A percentile compares a stretch with the other conserved stretches of the same genome.
phyloP scores from a whole-genome alignment of 1,140 invertebrate species.

The Periplaneta americana region DNA sequence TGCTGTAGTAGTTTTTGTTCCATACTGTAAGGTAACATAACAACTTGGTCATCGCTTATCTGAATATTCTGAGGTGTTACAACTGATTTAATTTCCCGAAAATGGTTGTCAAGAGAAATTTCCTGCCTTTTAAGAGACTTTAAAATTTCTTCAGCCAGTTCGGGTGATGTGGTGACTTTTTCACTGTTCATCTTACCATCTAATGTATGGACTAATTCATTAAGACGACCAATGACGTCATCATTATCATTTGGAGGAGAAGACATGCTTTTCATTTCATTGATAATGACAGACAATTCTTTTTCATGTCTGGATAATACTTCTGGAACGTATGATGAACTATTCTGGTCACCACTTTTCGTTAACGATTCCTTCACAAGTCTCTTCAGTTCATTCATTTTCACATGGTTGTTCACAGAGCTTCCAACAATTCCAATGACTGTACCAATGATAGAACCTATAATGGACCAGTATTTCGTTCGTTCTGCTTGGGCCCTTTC shows the following conservation, averaged over 20 bases:
- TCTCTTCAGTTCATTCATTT: conserved; percentile 57
- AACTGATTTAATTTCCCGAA: conserved; percentile 7
- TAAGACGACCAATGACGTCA: neutral
- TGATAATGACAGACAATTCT: conserved; percentile 1
- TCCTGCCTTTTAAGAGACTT: neutral
- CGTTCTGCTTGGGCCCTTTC: conserved; percentile 65
- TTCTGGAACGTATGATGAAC: neutral
- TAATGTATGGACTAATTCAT: neutral
- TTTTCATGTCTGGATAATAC: conserved; percentile 8
- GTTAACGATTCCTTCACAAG: conserved; percentile 43
- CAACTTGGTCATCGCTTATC: neutral
- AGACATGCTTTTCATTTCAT: conserved; percentile 7
- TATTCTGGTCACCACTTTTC: neutral
- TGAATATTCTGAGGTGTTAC: neutral
- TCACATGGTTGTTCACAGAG: conserved; percentile 55
- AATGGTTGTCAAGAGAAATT: neutral
- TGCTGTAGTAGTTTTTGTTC: neutral
- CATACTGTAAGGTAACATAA: neutral
- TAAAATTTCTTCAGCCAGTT: neutral
- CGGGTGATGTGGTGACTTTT: neutral
- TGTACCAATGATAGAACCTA: conserved; percentile 63
- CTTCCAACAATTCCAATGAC: conserved; percentile 59
- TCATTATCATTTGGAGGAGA: neutral
- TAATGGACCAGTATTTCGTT: conserved; percentile 74
- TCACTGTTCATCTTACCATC: conserved; percentile 10